Conservation (phyloP, 2,888 invertebrate species). For the Parelbella ahira region DNA sequence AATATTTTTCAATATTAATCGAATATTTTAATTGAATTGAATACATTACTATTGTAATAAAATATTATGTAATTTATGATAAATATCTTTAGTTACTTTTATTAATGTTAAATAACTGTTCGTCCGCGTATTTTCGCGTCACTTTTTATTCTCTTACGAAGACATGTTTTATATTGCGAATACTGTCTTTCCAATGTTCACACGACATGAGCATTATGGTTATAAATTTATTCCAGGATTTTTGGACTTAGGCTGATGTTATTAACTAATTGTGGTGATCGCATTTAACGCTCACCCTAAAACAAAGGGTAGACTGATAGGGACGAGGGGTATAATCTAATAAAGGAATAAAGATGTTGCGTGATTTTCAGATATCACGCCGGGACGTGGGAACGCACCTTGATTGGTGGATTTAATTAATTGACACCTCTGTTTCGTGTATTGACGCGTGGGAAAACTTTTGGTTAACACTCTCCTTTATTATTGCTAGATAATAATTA, state of each 20-base stretch:
- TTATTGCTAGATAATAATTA: too few species aligned
- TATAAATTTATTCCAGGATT: neutral
- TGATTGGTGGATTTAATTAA: conserved; percentile 74
- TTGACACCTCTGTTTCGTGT: conserved; percentile 54
- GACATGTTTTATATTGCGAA: too few species aligned
- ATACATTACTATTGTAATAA: too few species aligned
- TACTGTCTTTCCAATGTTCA: too few species aligned
- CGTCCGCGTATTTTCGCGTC: too few species aligned
- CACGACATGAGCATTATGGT: conserved; percentile 5
- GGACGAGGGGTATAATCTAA: conserved; percentile 57
- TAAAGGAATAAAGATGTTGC: conserved; percentile 78
- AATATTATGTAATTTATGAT: too few species aligned
- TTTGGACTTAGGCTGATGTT: conserved; percentile 1
- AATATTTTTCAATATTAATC: too few species aligned
- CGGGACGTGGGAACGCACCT: conserved; percentile 68
- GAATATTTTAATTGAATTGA: too few species aligned
- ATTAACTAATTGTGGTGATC: conserved; percentile 41
- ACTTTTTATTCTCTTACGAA: too few species aligned
- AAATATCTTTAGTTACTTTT: too few species aligned
- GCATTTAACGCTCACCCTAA: conserved; percentile 75
- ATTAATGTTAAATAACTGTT: too few species aligned
- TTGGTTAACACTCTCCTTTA: too few species aligned
- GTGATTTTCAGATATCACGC: conserved; percentile 75
- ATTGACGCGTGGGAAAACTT: conserved; percentile 64
- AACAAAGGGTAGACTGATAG: conserved; percentile 56